These are phyloP conservation scores for Porites cylindrica DNA, from an alignment of 92 coral and sea anemone species.

Conservation along the genomic window DNA sequence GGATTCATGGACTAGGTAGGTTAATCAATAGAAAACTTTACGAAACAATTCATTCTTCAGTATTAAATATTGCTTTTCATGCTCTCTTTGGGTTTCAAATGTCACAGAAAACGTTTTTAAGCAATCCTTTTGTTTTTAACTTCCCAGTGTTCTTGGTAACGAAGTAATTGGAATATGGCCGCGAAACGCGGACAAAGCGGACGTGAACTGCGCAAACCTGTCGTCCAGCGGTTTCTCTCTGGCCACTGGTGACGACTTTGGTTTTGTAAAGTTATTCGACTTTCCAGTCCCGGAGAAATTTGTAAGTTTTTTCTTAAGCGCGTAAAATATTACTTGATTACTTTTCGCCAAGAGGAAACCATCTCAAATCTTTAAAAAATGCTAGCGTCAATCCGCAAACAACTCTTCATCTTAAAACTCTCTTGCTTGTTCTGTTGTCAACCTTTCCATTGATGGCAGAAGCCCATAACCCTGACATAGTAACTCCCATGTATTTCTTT, in stretches of 20 bases:
- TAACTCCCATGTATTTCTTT: too few species aligned
- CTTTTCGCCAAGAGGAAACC: too few species aligned
- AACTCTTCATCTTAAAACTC: too few species aligned
- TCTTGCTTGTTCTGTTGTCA: too few species aligned
- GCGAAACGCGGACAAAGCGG: constrained; percentile 97
- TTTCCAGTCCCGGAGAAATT: constrained; percentile 96
- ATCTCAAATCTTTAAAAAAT: too few species aligned
- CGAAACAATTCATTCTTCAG: too few species aligned
- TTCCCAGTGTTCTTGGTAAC: constrained; percentile 90
- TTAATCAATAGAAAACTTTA: not conserved
- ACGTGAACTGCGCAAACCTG: constrained; percentile 96
- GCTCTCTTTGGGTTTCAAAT: too few species aligned
- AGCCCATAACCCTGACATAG: too few species aligned
- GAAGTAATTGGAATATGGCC: constrained; percentile 99
- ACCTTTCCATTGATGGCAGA: too few species aligned
- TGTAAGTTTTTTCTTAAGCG: constrained; percentile 66
- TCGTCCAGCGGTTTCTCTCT: constrained; percentile 87
- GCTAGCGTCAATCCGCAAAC: too few species aligned
- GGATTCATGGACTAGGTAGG: constrained; percentile 99
- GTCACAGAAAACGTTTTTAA: not conserved
- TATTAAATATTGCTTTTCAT: too few species aligned
- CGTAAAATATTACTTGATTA: too few species aligned
- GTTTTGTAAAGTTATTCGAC: constrained; percentile 96
- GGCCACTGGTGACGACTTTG: constrained; percentile 98
- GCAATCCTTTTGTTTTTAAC: not conserved